phyloP scores from a whole-genome alignment of 2,888 invertebrate species.

The Gymnocheta viridis region DNA sequence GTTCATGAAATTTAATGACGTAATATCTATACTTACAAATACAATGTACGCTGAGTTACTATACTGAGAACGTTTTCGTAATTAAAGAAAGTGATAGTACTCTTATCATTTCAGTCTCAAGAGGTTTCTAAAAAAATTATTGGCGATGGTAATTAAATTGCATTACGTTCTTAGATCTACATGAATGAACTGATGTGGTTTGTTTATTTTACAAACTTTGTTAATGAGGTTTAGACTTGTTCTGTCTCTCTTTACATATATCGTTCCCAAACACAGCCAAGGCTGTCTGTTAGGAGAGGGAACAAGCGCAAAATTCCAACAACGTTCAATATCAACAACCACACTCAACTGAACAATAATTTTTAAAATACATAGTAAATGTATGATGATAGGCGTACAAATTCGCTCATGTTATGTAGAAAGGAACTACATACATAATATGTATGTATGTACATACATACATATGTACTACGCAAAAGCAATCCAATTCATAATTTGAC shows the following conservation, averaged over 20 bases:
- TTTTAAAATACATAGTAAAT: background rate
- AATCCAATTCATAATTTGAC: slow-evolving; percentile 3
- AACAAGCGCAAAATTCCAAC: slow-evolving; percentile 51
- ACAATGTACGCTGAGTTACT: slow-evolving; percentile 45
- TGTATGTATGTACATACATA: background rate
- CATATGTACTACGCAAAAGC: background rate
- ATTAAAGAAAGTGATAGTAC: slow-evolving; percentile 26
- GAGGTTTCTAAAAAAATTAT: slow-evolving; percentile 42
- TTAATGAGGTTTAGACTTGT: background rate
- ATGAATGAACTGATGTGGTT: background rate
- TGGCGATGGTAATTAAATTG: slow-evolving; percentile 13
- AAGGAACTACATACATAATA: background rate
- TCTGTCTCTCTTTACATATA: slow-evolving; percentile 22
- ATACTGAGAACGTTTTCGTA: slow-evolving; percentile 47
- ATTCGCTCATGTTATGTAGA: background rate
- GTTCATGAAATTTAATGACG: slow-evolving; percentile 60
- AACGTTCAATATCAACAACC: slow-evolving; percentile 11
- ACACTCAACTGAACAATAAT: slow-evolving; percentile 30
- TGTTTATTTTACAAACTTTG: background rate
- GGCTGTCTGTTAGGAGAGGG: slow-evolving; percentile 45
- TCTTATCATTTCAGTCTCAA: slow-evolving; percentile 50
- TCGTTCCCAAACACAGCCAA: slow-evolving; percentile 56
- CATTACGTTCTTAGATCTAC: background rate
- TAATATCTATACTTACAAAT: slow-evolving; percentile 61
- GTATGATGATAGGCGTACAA: background rate